Conservation (phyloP, 2,888 invertebrate species). For the Oeneis ivallda region DNA sequence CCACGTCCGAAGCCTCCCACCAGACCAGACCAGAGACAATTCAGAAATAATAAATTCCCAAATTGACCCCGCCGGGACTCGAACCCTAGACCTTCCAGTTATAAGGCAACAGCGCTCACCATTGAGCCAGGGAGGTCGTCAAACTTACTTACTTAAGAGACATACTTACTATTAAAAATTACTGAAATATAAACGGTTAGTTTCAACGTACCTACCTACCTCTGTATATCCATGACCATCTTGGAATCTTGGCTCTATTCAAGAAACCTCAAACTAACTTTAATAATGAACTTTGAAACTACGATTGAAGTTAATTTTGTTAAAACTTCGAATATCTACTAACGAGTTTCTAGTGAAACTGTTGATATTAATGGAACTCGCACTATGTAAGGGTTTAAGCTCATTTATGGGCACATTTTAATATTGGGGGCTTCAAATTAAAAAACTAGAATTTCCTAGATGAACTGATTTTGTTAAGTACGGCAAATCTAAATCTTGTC, state of each 20-base stretch:
- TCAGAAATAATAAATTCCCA: too few relatives aligned
- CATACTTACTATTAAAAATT: not conserved
- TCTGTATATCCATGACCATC: not conserved
- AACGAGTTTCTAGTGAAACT: not conserved
- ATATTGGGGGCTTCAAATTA: too few relatives aligned
- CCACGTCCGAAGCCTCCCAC: too few relatives aligned
- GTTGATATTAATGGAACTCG: not conserved
- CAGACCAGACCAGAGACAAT: too few relatives aligned
- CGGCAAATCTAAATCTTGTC: too few relatives aligned
- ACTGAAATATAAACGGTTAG: not conserved
- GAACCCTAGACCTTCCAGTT: too few relatives aligned
- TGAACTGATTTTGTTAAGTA: too few relatives aligned
- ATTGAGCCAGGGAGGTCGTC: too few relatives aligned
- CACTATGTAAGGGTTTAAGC: not conserved
- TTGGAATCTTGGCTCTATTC: not conserved
- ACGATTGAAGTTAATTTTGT: constrained; percentile 10
- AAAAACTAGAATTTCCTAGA: too few relatives aligned
- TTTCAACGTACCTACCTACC: not conserved
- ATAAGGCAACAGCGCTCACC: too few relatives aligned
- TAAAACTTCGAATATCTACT: constrained; percentile 2
- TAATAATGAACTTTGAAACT: constrained; percentile 14
- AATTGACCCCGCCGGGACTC: too few relatives aligned
- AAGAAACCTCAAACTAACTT: constrained; percentile 13
- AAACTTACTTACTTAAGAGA: too few relatives aligned
- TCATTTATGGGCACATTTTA: not conserved